phyloP scores from a whole-genome alignment of 2,113 vertebrate species.

The Silurus glanis region DNA sequence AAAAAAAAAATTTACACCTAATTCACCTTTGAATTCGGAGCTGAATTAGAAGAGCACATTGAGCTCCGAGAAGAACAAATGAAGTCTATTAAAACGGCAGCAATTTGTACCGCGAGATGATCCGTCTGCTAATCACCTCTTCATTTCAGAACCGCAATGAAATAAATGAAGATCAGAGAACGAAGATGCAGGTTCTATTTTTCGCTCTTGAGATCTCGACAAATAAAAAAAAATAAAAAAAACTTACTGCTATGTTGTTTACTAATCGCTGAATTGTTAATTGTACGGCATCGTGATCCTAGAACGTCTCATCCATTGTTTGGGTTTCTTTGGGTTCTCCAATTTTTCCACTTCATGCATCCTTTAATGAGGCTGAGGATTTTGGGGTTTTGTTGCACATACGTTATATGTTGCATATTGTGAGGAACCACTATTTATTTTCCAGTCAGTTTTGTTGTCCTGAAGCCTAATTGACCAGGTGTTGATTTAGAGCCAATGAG shows the following conservation, averaged over 20 bases:
- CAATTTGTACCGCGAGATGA: background rate
- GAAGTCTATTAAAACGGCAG: background rate
- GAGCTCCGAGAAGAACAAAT: background rate
- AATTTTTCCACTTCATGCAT: too few species aligned
- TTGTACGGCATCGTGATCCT: background rate
- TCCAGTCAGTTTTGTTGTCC: background rate
- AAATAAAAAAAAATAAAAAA: too few species aligned
- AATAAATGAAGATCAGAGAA: background rate
- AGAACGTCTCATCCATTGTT: too few species aligned
- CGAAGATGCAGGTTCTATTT: background rate
- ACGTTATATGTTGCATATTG: background rate
- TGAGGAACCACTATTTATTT: background rate
- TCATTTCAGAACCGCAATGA: background rate
- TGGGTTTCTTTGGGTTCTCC: too few species aligned
- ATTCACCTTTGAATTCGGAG: background rate
- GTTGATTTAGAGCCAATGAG: background rate
- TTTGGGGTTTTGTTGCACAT: too few species aligned
- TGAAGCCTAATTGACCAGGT: slow-evolving; percentile 8
- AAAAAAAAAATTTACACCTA: background rate
- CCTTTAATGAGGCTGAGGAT: too few species aligned
- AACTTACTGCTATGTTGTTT: too few species aligned
- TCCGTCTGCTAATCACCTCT: background rate
- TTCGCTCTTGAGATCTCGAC: background rate
- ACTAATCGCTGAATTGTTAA: too few species aligned
- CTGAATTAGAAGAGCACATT: background rate